These are phyloP conservation scores for Micronycteris hirsuta DNA, from an alignment of 2,113 vertebrate species.

Conservation along the genomic window DNA sequence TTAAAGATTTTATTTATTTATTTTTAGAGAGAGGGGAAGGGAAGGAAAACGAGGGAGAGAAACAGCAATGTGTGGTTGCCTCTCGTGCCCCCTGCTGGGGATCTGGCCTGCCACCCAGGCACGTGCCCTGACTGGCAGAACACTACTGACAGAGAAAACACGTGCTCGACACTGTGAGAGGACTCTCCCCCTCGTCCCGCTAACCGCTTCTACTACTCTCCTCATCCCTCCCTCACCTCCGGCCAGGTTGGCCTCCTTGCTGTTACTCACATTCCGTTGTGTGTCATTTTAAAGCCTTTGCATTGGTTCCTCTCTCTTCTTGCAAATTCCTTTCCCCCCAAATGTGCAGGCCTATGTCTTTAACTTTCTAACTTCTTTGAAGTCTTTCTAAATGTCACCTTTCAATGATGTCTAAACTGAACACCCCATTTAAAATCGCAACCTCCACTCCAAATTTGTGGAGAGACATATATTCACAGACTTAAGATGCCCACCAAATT, in stretches of 20 bases:
- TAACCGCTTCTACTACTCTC: too few species aligned
- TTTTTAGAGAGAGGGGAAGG: too few species aligned
- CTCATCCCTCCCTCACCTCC: not conserved
- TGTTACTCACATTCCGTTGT: not conserved
- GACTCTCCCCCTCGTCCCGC: too few species aligned
- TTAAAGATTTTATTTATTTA: too few species aligned
- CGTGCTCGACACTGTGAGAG: rapidly evolving
- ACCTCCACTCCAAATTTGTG: not conserved
- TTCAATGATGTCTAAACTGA: not conserved
- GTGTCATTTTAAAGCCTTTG: not conserved
- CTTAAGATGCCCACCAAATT: not conserved
- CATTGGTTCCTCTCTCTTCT: not conserved
- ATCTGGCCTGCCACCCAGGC: too few species aligned
- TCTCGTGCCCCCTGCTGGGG: too few species aligned
- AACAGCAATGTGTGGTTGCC: too few species aligned
- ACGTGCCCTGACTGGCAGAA: not conserved
- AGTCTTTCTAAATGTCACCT: not conserved
- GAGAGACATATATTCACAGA: not conserved
- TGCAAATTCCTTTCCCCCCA: not conserved
- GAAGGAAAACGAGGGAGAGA: too few species aligned
- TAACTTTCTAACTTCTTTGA: not conserved
- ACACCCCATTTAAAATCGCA: not conserved
- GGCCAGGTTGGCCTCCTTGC: not conserved
- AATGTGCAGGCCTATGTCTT: not conserved
- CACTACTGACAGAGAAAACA: not conserved